Evolutionary conservation across 64 coral and sea anemone species (phyloP).

Genomic region (Hydrozoanthus tunicans): DNA sequence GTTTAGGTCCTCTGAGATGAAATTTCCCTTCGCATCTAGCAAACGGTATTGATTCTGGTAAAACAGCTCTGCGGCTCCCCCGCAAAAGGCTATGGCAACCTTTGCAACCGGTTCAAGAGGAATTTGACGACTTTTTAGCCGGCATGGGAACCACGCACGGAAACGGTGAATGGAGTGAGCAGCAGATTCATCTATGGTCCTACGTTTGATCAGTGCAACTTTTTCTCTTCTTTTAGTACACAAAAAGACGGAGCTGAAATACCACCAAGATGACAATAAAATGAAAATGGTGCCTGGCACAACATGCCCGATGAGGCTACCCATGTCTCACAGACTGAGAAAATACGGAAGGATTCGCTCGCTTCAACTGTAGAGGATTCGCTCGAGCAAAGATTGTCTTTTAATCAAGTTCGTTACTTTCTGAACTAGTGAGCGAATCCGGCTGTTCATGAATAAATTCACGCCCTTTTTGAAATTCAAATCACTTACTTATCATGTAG

Average conservation of each 20-base stretch:
- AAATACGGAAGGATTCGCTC: background rate
- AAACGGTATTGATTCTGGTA: constrained; percentile 14
- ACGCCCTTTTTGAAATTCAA: constrained; percentile 22
- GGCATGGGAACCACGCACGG: constrained; percentile 4
- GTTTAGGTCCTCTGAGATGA: constrained; percentile 42
- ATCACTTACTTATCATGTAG: background rate
- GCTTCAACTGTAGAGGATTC: background rate
- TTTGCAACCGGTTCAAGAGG: constrained; percentile 78
- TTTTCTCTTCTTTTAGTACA: background rate
- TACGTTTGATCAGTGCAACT: background rate
- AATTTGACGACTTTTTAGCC: background rate
- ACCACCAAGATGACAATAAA: constrained; percentile 62
- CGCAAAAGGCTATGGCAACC: constrained; percentile 22
- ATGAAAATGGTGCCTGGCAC: constrained; percentile 68
- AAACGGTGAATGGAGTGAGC: too few species aligned
- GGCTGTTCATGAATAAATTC: background rate
- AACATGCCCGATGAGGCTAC: constrained; percentile 59
- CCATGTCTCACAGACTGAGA: constrained; percentile 11
- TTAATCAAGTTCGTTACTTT: too few species aligned
- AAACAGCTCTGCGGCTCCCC: constrained; percentile 49
- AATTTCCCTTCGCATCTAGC: constrained; percentile 55
- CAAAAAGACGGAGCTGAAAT: background rate
- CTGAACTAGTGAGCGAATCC: background rate
- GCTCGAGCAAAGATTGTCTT: background rate
- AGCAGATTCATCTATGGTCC: background rate